Base-by-base conservation (phyloP, 2,888 invertebrate species). In the Tetanocera ferruginea region DNA sequence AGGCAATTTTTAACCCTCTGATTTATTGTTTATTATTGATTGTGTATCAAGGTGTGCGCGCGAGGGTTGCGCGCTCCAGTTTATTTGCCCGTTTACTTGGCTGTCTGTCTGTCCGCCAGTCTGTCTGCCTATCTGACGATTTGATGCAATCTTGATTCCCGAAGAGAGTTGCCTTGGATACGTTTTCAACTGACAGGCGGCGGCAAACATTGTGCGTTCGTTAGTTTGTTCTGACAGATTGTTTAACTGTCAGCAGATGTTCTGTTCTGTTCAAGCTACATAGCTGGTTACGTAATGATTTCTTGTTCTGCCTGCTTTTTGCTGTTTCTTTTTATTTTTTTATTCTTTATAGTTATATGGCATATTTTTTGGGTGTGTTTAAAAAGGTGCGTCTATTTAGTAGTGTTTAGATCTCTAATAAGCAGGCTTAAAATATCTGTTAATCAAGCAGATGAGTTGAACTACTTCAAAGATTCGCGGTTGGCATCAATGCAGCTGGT, bases 201-300 rank as follows among this genome's bases (percentile, higher is more conserved):
- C 25, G 14, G 64, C 28, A 17, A n/a, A 14, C n/a, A 23, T 43
- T 25, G 66, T 43, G 62, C 67, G 19, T 64, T n/a, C 52, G 66
- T 76, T 74, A 31, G 31, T 73, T 55, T 64, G 55, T 28, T 76
- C 49, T 81, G 83, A 83, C 83, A 84, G 84, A 83, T 83, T 83
- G 83, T 83, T 83, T 74, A 76, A 52, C 78, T 78, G 81, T 79
- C 78, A 78, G 81, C 83, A 83, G 83, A 81, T 83, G 83, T 83
- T 83, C 79, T 83, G 83, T 83, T 83, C 79, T 14, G 31, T 11
- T 55, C 49, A 34, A n/a, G 19, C 60, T 80, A 14, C 57, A 80
- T 76, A 81, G 79, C 80, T 83, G 80, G 84, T 85, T 85, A 85
- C 83, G 85, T 84, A 85, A 86, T 84, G 84, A 85, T 85, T 86